These are phyloP conservation scores for Hoplodrina ambigua DNA, from an alignment of 2,888 invertebrate species.

Conservation along the genomic window DNA sequence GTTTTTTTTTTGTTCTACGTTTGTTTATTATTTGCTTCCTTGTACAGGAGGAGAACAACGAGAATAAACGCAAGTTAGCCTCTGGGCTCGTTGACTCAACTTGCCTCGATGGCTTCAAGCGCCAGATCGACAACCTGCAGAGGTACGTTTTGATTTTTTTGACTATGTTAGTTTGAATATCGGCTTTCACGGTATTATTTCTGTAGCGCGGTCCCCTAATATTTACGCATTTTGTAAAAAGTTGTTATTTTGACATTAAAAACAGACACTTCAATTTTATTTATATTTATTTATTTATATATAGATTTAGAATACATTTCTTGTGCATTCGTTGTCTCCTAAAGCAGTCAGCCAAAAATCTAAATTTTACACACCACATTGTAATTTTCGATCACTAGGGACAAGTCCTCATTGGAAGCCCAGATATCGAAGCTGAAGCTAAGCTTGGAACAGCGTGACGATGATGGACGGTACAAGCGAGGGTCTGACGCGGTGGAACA, in stretches of 20 bases:
- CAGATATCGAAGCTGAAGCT: conserved; percentile 92
- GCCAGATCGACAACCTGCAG: conserved; percentile 93
- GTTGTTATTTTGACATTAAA: no score
- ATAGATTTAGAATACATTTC: no score
- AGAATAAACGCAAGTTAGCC: conserved; percentile 86
- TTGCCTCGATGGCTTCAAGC: conserved; percentile 91
- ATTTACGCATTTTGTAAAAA: no score
- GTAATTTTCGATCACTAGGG: conserved; percentile 79
- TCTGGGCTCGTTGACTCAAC: conserved; percentile 89
- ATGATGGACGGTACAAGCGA: conserved; percentile 92
- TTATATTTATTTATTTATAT: no score
- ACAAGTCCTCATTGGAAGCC: conserved; percentile 92
- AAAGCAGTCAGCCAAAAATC: no score
- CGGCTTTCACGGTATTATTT: no score
- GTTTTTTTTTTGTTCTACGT: no score
- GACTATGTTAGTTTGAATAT: no score
- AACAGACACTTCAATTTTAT: no score
- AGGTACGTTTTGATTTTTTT: conserved; percentile 80
- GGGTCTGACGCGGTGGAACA: conserved; percentile 92
- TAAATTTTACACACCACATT: no score
- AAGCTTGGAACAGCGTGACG: conserved; percentile 91
- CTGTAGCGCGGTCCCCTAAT: no score
- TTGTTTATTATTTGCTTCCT: neutral
- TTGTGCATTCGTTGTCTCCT: no score
- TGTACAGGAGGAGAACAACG: conserved; percentile 85